Evolutionary conservation across 2,888 invertebrate genomes (phyloP), one percentile per base, ranked within the genome.

Genomic region (Meiosimyza decipiens): DNA sequence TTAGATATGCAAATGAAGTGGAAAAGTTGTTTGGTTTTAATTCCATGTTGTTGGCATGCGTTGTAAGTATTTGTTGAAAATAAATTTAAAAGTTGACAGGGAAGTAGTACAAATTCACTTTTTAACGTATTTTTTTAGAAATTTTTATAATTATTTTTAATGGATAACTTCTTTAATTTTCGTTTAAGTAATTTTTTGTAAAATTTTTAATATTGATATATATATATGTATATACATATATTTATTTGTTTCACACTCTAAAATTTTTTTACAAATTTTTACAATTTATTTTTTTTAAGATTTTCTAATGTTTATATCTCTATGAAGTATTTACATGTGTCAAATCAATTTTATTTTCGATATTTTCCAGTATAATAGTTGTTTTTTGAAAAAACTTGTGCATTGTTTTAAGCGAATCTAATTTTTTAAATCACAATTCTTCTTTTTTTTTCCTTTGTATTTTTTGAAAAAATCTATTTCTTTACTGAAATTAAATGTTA

Each of bases 21-120:
- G 33, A 3, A 40, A 40, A 12, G 50, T 52, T 64, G 13, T n/a
- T 11, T 2, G 47, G 11, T 6, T 16, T 16, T 9, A 47, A 47
- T 47, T 57, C 2, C 65, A 64, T 71, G 22, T 51, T 51, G 57
- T n/a, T 51, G 62, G 2, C 62, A 51, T 9, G 22, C 6, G 22
- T 15, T 60, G 60, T 28, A 16, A 40, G 7, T 62, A 16, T 15
- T 28, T 22, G 16, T 49, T 47, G 18, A 50, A 33, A 33, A 6
- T 12, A 60, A n/a, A 60, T 28, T 55, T 55, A 11, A 57, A 12
- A 57, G 57, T 28, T 57, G 57, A 6, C 11, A 28, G 18, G 11
- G 18, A 57, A 3, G 11, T 11, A 6, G 2, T 55, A 22, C 6
- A 57, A 13, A 18, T 57, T 16, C 13, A 57, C 28, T 57, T 28